Conservation (phyloP, 2,113 vertebrate genomes). For the Halcyon malimbica region DNA sequence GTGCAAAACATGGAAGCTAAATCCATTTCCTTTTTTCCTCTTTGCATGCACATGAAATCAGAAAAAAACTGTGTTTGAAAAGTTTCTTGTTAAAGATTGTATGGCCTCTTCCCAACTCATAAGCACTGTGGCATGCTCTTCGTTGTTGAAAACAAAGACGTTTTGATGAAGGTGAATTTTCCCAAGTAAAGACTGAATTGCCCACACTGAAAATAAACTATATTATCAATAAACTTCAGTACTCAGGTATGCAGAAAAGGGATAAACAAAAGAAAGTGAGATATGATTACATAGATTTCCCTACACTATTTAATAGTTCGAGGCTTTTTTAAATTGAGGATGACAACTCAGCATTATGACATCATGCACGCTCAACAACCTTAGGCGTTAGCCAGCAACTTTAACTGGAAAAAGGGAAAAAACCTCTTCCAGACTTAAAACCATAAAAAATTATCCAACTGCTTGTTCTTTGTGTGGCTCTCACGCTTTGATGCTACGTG, state of each 20-base stretch:
- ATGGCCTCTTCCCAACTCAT: background rate
- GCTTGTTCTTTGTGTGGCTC: background rate
- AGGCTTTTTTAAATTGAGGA: background rate
- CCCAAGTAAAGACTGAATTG: background rate
- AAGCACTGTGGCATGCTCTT: background rate
- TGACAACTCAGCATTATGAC: background rate
- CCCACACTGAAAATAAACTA: background rate
- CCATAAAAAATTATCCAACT: background rate
- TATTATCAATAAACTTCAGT: background rate
- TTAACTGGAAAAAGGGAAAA: background rate
- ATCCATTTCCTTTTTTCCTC: background rate
- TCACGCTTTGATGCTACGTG: background rate
- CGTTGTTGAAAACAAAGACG: background rate
- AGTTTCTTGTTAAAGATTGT: background rate
- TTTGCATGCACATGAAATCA: background rate
- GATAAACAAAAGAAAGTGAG: background rate
- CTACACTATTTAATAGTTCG: background rate
- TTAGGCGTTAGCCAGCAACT: background rate
- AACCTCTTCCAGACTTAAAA: background rate
- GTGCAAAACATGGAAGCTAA: background rate
- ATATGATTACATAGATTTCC: background rate
- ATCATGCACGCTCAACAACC: background rate
- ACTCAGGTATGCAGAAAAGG: background rate
- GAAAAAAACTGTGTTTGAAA: background rate
- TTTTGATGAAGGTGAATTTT: background rate